phyloP scores from a whole-genome alignment of 2,113 vertebrate genomes.

The Misgurnus anguillicaudatus region DNA sequence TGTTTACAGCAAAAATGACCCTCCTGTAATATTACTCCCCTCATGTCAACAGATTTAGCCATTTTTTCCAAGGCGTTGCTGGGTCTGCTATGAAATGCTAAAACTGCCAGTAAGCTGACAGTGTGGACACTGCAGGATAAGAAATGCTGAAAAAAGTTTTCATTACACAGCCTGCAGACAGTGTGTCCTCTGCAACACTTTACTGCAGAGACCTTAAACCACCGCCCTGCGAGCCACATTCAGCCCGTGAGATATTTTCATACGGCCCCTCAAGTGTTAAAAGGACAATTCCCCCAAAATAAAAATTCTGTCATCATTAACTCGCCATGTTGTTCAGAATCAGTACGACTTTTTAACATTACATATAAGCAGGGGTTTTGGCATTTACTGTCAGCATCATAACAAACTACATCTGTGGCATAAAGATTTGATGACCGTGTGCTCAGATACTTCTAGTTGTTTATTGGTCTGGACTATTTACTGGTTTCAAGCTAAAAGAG shows the following conservation, averaged over 20 bases:
- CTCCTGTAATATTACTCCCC: background rate
- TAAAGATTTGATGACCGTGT: slow-evolving; percentile 36
- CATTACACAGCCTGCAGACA: background rate
- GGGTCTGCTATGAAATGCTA: background rate
- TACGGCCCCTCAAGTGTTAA: no score
- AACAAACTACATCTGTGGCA: slow-evolving; percentile 57
- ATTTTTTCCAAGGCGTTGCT: slow-evolving; percentile 19
- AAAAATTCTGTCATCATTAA: no score
- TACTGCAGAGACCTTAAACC: no score
- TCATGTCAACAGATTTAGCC: background rate
- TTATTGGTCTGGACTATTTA: no score
- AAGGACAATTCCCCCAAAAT: no score
- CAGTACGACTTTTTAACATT: background rate
- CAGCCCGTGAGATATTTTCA: no score
- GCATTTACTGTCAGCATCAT: slow-evolving; percentile 60
- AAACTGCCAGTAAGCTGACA: slow-evolving; percentile 1
- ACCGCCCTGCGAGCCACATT: no score
- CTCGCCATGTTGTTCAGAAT: background rate
- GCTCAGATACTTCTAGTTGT: no score
- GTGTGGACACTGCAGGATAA: slow-evolving; percentile 47
- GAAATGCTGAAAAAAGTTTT: slow-evolving; percentile 22
- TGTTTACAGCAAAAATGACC: slow-evolving; percentile 30
- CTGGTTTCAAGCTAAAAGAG: no score
- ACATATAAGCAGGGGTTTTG: background rate
- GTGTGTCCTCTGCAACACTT: background rate